Percentiles rank a stretch among this genome's conserved stretches.
Conservation (phyloP, 2,888 invertebrate genomes). For the Lucinisca nassula region DNA sequence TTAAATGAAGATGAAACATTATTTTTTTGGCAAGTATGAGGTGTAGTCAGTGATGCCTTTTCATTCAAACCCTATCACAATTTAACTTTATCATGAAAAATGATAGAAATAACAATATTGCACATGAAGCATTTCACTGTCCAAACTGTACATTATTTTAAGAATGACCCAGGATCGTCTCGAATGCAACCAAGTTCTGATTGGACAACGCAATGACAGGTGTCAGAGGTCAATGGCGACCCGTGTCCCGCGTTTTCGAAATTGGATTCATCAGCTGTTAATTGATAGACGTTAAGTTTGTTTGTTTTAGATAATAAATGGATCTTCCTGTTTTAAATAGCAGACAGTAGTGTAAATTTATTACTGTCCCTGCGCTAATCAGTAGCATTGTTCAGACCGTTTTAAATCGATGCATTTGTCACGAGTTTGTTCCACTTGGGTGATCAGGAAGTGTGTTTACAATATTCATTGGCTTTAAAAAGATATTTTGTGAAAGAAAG, state of each 20-base stretch:
- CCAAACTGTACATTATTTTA: too few species aligned
- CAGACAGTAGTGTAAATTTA: too few species aligned
- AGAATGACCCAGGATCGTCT: too few species aligned
- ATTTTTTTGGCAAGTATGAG: too few species aligned
- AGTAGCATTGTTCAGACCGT: neutral
- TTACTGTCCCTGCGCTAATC: neutral
- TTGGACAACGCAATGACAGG: neutral
- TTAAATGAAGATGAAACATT: too few species aligned
- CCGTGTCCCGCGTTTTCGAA: conserved; percentile 9
- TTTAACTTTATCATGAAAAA: too few species aligned
- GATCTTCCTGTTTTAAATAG: too few species aligned
- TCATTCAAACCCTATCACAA: too few species aligned
- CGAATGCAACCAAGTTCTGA: neutral
- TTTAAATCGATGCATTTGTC: neutral
- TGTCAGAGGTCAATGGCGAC: conserved; percentile 7
- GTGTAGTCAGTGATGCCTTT: too few species aligned
- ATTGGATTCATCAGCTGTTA: neutral
- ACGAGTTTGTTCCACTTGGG: neutral
- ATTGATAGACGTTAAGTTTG: neutral
- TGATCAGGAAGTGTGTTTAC: conserved; percentile 15
- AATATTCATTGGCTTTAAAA: neutral
- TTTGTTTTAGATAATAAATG: neutral
- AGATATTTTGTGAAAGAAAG: neutral
- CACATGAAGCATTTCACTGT: too few species aligned
- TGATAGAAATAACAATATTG: too few species aligned